Conservation (phyloP, 2,797 vertebrate species). For the Labroides dimidiatus region DNA sequence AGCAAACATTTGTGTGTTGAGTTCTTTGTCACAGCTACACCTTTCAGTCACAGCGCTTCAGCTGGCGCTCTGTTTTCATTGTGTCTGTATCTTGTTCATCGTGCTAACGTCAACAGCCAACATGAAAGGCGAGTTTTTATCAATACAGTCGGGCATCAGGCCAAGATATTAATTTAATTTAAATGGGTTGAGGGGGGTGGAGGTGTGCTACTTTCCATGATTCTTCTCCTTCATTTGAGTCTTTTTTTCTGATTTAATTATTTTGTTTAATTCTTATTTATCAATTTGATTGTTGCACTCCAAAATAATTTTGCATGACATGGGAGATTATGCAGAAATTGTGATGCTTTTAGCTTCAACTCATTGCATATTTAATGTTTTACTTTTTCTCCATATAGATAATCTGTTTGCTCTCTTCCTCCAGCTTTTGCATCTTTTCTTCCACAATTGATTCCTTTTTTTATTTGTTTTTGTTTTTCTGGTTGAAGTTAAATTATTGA, state of each 20-base stretch:
- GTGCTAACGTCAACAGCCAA: slow-evolving; percentile 67
- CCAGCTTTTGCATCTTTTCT: background rate
- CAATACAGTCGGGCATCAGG: slow-evolving; percentile 53
- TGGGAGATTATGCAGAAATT: background rate
- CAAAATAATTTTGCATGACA: background rate
- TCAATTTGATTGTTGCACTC: background rate
- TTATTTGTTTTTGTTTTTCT: background rate
- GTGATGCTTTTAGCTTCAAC: background rate
- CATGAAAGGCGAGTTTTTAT: slow-evolving; percentile 65
- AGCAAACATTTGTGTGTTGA: slow-evolving; percentile 71
- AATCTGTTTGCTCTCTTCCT: background rate
- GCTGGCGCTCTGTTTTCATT: slow-evolving; percentile 58
- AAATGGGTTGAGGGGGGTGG: slow-evolving; percentile 30
- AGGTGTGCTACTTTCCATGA: background rate
- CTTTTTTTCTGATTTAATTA: background rate
- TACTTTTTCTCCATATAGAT: background rate
- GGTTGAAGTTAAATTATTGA: background rate
- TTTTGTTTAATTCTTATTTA: background rate
- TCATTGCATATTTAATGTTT: background rate
- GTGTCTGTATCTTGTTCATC: slow-evolving; percentile 79
- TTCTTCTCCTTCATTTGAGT: background rate
- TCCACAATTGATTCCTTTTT: background rate
- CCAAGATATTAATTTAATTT: slow-evolving; percentile 72
- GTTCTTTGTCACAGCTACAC: slow-evolving; percentile 58
- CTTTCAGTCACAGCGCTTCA: slow-evolving; percentile 43